phyloP scores from a whole-genome alignment of 2,888 invertebrate species.

The Drosophila fulvimacula region DNA sequence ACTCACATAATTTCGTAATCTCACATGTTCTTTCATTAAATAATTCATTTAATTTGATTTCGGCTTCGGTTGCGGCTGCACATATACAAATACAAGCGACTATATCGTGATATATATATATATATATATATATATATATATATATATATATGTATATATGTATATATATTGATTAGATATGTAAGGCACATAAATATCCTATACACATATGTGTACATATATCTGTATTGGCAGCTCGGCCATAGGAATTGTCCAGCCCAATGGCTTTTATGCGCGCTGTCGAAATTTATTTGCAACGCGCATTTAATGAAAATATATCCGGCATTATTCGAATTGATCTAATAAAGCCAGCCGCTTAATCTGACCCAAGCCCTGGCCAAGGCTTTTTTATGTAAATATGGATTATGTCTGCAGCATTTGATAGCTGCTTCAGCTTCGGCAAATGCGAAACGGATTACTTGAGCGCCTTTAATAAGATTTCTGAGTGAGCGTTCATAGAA shows the following conservation, averaged over 20 bases:
- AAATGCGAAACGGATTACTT: not conserved
- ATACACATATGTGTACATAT: not conserved
- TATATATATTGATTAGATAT: slow-evolving; percentile 40
- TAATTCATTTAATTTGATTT: slow-evolving; percentile 81
- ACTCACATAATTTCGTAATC: slow-evolving; percentile 79
- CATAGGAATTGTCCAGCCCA: slow-evolving; percentile 32
- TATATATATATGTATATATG: not conserved
- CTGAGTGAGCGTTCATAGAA: not conserved
- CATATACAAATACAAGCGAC: not conserved
- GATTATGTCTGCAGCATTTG: not conserved
- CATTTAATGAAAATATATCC: slow-evolving; percentile 48
- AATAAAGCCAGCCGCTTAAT: slow-evolving; percentile 6
- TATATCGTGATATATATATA: too few species aligned
- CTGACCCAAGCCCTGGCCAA: not conserved
- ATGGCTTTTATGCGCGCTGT: slow-evolving; percentile 65
- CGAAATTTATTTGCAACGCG: slow-evolving; percentile 67
- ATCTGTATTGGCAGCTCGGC: not conserved
- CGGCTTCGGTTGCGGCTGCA: slow-evolving; percentile 29
- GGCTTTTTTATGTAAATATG: slow-evolving; percentile 13
- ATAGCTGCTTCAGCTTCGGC: slow-evolving; percentile 1
- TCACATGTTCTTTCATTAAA: slow-evolving; percentile 75
- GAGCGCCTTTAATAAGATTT: not conserved
- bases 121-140: too few species aligned
- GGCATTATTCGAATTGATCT: slow-evolving; percentile 37
- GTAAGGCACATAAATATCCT: slow-evolving; percentile 21